Evolutionary conservation across 2,797 vertebrate species (phyloP).

Genomic region (Gambusia yucatana): DNA sequence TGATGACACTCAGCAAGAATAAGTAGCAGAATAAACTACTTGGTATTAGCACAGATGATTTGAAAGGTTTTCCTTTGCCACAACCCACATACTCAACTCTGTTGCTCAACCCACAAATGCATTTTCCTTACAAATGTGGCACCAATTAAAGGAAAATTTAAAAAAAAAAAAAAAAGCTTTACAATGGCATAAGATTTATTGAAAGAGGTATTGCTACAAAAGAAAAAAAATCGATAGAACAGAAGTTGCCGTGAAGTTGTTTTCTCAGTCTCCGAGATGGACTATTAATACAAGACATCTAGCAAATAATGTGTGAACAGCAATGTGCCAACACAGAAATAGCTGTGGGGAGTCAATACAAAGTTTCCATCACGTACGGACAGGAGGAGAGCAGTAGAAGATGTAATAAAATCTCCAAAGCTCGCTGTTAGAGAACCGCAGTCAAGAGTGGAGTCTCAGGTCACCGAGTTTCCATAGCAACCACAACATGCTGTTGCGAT

Average conservation of each 20-base stretch:
- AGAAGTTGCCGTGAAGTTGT: not conserved
- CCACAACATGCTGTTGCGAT: too few species aligned
- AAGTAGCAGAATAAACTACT: not conserved
- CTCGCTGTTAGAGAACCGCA: not conserved
- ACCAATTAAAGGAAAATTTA: not conserved
- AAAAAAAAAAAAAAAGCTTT: not conserved
- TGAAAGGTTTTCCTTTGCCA: not conserved
- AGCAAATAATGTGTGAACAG: conserved; percentile 3
- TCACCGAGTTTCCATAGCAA: not conserved
- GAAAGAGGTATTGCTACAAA: not conserved
- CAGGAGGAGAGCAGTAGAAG: not conserved
- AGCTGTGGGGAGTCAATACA: not conserved
- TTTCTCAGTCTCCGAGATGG: not conserved
- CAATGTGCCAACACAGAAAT: not conserved
- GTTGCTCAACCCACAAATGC: not conserved
- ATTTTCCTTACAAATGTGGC: not conserved
- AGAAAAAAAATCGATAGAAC: not conserved
- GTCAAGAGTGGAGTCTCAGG: not conserved
- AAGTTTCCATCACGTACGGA: not conserved
- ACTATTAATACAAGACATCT: not conserved
- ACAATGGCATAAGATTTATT: not conserved
- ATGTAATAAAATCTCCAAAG: not conserved
- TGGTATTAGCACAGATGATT: not conserved
- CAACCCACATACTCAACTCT: not conserved
- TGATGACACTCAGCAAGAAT: not conserved